Base-by-base conservation (phyloP, 2,113 vertebrate species). In the Merops nubicus region DNA sequence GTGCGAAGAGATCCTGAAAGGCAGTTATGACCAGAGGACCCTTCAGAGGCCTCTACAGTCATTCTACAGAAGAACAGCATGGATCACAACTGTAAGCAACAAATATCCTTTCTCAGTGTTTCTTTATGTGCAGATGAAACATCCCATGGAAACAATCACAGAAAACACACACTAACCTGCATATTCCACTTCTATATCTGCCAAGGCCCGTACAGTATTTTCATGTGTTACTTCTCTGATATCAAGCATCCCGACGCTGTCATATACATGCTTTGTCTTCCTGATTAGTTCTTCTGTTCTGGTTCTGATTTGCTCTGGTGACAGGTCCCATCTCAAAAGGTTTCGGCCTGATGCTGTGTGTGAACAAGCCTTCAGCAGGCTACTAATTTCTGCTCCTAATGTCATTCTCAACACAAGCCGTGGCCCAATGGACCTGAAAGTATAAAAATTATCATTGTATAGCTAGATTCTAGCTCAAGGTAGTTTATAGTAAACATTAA, bases 131-230 rank as follows among this genome's bases (percentile, higher is more conserved):
- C 29, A 62, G 54, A 43, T 36, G 38, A 29, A 91, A 85, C 16
- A 12, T 4, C 9, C 42, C 9, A 12, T 2, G 23, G 45, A 74
- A 83, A 83, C 33, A 91, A 86, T 36, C n/a, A 83, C 45, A 57
- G 17, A 80, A 31, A 54, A 54, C 2, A 4, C 34, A 85, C 96
- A 97, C 97, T 83, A 50, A 99, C 99, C 98, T 88, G 98, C 96
- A 59, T 99, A 99, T 60, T 99, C 98, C 93, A 99, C 92, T 81
- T 99, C 99, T 47, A 98, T 96, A 70, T 98, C 94, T 67, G 99
- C 99, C 89, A 99, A 91, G 28, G 97, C 95, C 63, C 63, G 98
- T 63, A 99, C 33, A 18, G 99, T 99, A 96, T 99, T 99, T 87
- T 99, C 98, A 1, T 98, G 98, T 6, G 98, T 98, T 53, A 99